Evolutionary conservation across 2,113 vertebrate species (phyloP), one percentile per base, ranked within the genome.

Genomic region (Cochlearius cochlearius): DNA sequence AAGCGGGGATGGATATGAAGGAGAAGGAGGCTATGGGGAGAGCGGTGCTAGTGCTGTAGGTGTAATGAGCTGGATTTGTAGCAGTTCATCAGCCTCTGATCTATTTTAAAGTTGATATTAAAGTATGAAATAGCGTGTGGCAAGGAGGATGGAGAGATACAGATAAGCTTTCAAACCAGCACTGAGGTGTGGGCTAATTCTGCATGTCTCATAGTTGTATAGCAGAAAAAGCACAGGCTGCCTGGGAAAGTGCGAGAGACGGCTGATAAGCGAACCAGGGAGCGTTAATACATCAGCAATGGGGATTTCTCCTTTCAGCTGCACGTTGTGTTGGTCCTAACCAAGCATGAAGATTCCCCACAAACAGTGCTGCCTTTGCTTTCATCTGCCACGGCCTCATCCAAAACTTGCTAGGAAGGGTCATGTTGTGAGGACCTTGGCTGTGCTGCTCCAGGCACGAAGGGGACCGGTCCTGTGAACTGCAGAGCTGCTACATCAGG

Each of bases 81-180:
- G 72, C 88, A 92, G 78, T 58, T 93, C 82, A 56, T 90, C 81
- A 88, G 62, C 55, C 32, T 76, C 93, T 76, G 43, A 69, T 79
- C 63, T 90, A 30, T 93, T 94, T 94, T 90, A 86, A 86, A 94
- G 53, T 67, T 81, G 73, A 68, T 85, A 94, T 55, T 88, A 18
- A 84, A 90, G 47, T 39, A 91, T n/a, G 39, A 64, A 96, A 87
- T 45, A 72, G 27, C 0, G 0, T 75, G 76, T 71, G 64, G 86
- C 81, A 81, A 27, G 36, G 66, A 94, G 68, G 64, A 72, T 87
- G 84, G 87, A 85, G 30, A 58, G 84, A 12, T 85, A n/a, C 60
- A 91, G 91, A 52, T 55, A 78, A 82, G 77, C 86, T 95, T 92
- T 94, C 72, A 95, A 94, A 86, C 50, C 39, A 63, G 69, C 4